Base-by-base conservation (phyloP, 1,140 invertebrate species). In the Trichonephila inaurata region DNA sequence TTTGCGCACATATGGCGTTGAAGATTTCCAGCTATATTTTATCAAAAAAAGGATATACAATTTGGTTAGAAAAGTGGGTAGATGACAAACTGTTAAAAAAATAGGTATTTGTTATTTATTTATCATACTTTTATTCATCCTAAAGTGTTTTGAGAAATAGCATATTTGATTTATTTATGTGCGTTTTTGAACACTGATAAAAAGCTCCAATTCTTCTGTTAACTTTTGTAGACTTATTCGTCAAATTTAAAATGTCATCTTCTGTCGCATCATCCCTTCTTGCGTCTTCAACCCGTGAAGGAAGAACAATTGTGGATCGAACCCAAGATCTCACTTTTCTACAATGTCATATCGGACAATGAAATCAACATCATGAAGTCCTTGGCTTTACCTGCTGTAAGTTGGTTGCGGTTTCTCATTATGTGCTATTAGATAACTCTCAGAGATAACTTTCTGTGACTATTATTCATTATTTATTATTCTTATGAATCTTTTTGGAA, bases 281-380 rank as follows among this genome's bases (percentile, higher is more conserved):
- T 93, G 28, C n/a, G 62, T 0, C 60, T 93, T 18, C 92, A 93
- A 14, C 92, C 92, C 3, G 83, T 93, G 6, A 93, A 89, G 28
- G 92, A 93, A n/a, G 92, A 93, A 44, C 21, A 82, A 18, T 40
- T 93, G 7, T 88, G 92, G 85, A 18, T 21, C 5, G 69, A 93
- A 24, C 92, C 92, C 10, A 93, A 81, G 83, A 89, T 93, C 12
- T 88, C 92, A 0, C 66, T 93, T 12, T 93, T 88, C 44, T 58
- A 93, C 21, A 86, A 89, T 28, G 24, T 93, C 66, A 88, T 93
- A 21, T 93, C 92, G 6, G 86, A 93, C 12, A 28, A 16, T 18
- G 92, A 93, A 64, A 93, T 93, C n/a, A 58, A 93, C 40, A 77
- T 82, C 19, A 88, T 93, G 85, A 93, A 93, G 64, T 21, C 44